Base-by-base conservation (phyloP, 2,888 invertebrate species). In the Temnothorax unifasciatus region DNA sequence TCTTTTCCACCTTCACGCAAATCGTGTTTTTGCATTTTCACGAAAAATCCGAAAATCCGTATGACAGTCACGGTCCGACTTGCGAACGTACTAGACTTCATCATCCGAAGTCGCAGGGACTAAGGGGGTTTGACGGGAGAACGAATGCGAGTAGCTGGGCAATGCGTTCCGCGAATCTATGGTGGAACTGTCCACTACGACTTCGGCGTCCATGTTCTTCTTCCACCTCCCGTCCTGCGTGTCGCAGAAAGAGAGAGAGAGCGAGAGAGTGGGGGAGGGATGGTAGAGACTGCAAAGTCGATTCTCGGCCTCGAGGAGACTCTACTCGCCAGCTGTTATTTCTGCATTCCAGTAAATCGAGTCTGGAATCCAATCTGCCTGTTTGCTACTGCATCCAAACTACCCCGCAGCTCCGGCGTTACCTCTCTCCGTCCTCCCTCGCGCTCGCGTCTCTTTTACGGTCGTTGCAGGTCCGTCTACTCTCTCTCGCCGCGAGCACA, bases 361-460 rank as follows among this genome's bases (percentile, higher is more conserved):
- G 90, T 93, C 91, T 91, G 89, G 92, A 93, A 93, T 93, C 92
- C 93, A 93, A 93, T 93, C 93, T 93, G 92, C 92, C 93, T 93
- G 92, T 92, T 93, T 92, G 92, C 91, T 90, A 88, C 90, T 90
- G 87, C 89, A 88, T 90, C 89, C 89, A 87, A 86, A 89, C 86
- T 86, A 87, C 86, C 85, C 85, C 74, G 29, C 73, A 59, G 64
- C 66, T 61, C 64, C 66, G 57, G 41, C 74, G 52, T 68, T 66
- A 25, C 54, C 54, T 13, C 75, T 50, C 50, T 61, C 50, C 54
- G 25, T 29, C 52, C 44, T 74, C n/a, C 50, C 74, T 54, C 79
- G 13, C 52, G 29, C 52, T 25, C 54, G 21, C 71, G 29, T 41
- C 25, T 34, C 69, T 64, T 81, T 83, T 81, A 81, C 50, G 59